Evolutionary conservation across 2,888 invertebrate species (phyloP), one percentile per base, ranked within the genome.

Genomic region (Cheilosia variabilis): DNA sequence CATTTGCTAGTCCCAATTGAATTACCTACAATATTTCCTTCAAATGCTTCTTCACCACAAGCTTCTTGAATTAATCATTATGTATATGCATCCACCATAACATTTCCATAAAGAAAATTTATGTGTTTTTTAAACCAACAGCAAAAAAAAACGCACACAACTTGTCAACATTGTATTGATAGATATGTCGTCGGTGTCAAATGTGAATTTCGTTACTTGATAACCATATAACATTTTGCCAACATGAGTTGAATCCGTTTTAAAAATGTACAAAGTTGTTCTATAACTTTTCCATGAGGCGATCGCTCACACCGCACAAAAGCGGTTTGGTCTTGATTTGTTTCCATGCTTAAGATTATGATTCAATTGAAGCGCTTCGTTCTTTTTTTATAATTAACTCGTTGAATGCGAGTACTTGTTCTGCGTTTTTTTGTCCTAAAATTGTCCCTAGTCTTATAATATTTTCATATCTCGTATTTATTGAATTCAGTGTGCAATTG

Each of bases 251-350:
- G 47, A 55, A 27, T 73, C 31, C 45, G 24, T 37, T 17, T 47
- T 41, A 37, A 65, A 57, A 57, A 13, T 52, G 15, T 24, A 52
- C 13, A 22, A 24, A 57, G 47, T 47, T 37, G 65, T 57, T 57
- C 17, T 24, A 75, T 65, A 65, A 66, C 66, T 58, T 55, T 76
- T 76, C 57, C 65, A 66, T 66, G 55, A 37, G 65, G n/a, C n/a
- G 45, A 37, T 57, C 37, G 27, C 13, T 22, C 22, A 19, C 13
- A 45, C 65, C 22, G 65, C 75, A 47, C 57, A 31, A 6, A 75
- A 65, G 75, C 75, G 65, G 75, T 75, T 75, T 37, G 10, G 0
- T 75, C 57, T 47, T 57, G 75, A 57, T 47, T 75, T 50, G 13
- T 50, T 75, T 58, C 15, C 10, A 62, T 53, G 19, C 41, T 72